Base-by-base conservation (phyloP, 2,797 vertebrate genomes). In the Alauda arvensis region DNA sequence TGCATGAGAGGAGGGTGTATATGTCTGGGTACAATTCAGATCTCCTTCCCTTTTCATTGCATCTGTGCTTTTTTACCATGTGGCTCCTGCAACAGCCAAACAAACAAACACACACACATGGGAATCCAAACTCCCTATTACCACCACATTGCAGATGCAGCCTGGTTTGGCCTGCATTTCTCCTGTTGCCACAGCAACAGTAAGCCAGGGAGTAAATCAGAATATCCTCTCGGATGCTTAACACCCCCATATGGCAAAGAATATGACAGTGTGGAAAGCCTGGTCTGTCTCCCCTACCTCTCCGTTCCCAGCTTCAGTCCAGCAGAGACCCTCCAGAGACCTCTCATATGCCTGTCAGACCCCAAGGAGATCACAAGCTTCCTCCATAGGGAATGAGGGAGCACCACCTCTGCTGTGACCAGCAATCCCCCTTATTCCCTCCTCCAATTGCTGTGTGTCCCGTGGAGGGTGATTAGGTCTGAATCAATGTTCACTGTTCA, bases 121-220 rank as follows among this genome's bases (percentile, higher is more conserved):
- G 37, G 86, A 97, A 96, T 94, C 94, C 94, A 96, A 95, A 95
- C 91, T 88, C 55, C 92, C 91, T 93, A 75, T 95, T 91, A 93
- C 88, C 83, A 83, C 79, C 63, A 88, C 93, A 86, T 12, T 77
- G 92, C 92, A 95, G 94, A 93, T 94, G 91, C 88, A 92, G 87
- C 90, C 71, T 83, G 74, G 85, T 89, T 95, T 85, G 87, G 96
- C 95, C 96, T 95, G 96, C 95, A 96, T 96, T 94, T 96, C 91
- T 95, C 62, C 67, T 1, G 95, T 97, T 97, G 89, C 95, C 90
- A 91, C 75, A 95, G 96, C 94, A 96, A 97, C 95, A 0, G 74
- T 93, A 91, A 94, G 84, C 90, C 71, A 95, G 91, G 71, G 93
- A 85, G 92, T 93, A 95, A 94, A 94, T 65, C 93, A 92, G 87